Percentiles rank a stretch among this genome's conserved stretches.
Conservation (phyloP, 2,888 invertebrate species). For the Pegoplata infirma region DNA sequence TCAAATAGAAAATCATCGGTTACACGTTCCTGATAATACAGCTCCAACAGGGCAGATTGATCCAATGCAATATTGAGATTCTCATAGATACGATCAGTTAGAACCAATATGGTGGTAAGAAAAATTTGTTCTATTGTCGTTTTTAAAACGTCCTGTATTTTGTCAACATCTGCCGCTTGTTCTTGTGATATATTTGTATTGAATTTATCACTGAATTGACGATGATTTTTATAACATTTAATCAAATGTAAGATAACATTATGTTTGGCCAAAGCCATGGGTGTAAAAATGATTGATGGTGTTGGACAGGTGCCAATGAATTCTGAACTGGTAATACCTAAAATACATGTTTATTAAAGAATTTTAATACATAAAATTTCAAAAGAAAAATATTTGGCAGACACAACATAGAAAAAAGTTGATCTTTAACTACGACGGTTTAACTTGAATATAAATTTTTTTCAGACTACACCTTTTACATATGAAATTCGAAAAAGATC, state of each 20-base stretch:
- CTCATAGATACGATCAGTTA: slow-evolving; percentile 73
- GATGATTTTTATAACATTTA: slow-evolving; percentile 73
- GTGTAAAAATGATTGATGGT: slow-evolving; percentile 62
- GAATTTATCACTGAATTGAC: slow-evolving; percentile 54
- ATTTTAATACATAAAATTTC: no score
- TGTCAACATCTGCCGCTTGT: slow-evolving; percentile 42
- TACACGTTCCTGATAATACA: slow-evolving; percentile 81
- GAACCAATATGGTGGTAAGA: slow-evolving; percentile 69
- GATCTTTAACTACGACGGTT: no score
- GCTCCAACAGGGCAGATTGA: slow-evolving; percentile 81
- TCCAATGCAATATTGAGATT: slow-evolving; percentile 71
- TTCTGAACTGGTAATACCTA: slow-evolving; percentile 46
- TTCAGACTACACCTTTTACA: no score
- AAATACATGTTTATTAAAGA: no score
- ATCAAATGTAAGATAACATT: slow-evolving; percentile 73
- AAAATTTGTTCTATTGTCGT: slow-evolving; percentile 68
- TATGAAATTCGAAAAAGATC: no score
- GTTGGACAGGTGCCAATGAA: slow-evolving; percentile 64
- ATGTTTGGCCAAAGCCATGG: slow-evolving; percentile 69
- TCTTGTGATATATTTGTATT: slow-evolving; percentile 41
- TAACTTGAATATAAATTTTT: no score
- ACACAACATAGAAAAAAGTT: no score
- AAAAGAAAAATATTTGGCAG: no score
- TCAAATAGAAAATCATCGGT: slow-evolving; percentile 82
- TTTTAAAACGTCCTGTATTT: slow-evolving; percentile 57